Evolutionary conservation across 2,113 vertebrate genomes (phyloP).

Genomic region (Thomomys bottae): DNA sequence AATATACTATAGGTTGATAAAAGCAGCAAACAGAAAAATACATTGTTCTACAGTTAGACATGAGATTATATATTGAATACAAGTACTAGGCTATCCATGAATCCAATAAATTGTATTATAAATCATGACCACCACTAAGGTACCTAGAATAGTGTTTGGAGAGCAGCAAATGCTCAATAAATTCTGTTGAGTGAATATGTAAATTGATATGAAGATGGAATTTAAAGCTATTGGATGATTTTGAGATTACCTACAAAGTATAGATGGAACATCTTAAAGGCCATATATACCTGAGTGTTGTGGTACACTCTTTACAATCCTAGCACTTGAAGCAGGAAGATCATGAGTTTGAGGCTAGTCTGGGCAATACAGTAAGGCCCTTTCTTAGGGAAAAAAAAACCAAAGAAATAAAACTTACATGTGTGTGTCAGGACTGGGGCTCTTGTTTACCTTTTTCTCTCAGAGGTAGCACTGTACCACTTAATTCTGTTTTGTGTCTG

Average conservation of each 20-base stretch:
- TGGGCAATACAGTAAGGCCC: too few relatives aligned
- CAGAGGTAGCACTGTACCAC: too few relatives aligned
- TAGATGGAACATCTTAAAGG: background rate
- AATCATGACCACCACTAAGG: constrained; percentile 6
- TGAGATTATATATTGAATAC: background rate
- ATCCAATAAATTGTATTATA: constrained; percentile 22
- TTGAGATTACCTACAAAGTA: background rate
- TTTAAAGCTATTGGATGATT: background rate
- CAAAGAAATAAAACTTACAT: too few relatives aligned
- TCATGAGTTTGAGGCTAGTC: too few relatives aligned
- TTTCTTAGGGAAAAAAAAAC: background rate
- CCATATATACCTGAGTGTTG: background rate
- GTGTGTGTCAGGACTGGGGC: too few relatives aligned
- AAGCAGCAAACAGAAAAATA: background rate
- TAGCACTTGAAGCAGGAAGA: too few relatives aligned
- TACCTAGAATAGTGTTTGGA: background rate
- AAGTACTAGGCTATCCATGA: background rate
- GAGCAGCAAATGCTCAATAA: background rate
- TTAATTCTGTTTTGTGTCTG: too few relatives aligned
- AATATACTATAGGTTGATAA: background rate
- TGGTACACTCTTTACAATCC: too few relatives aligned
- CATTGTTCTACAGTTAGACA: background rate
- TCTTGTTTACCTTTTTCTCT: too few relatives aligned
- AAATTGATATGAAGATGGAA: background rate
- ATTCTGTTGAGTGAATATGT: background rate